Evolutionary conservation across 2,113 vertebrate genomes (phyloP), one percentile per base, ranked within the genome.

Genomic region (Dasyprocta punctata): DNA sequence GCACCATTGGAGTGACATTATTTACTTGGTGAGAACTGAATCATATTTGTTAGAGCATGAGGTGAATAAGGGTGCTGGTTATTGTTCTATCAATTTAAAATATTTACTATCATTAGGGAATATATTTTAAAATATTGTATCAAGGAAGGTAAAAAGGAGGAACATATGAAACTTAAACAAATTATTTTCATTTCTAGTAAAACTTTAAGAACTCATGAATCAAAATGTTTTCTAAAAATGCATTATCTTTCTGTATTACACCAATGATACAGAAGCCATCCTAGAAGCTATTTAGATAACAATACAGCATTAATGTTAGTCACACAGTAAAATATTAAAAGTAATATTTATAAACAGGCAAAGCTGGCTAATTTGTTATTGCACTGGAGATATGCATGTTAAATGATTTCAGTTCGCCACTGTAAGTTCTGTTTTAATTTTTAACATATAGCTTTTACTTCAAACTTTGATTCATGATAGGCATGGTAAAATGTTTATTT

Each of bases 141-240:
- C 71, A 83, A 10, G 52, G 41, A 86, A 75, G 19, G 58, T 88
- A 52, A 80, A 60, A 61, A 85, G 49, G 49, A 67, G 58, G 38
- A 83, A 38, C n/a, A 54, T 49, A 26, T 58, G 56, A 80, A 86
- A 56, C 78, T 89, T 81, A 93, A 85, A 22, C 11, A 89, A 88
- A 41, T 89, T 4, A n/a, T 49, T 41, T 91, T 95, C n/a, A 65
- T 78, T 47, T 87, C 65, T 81, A 52, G 56, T 73, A 67, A 93
- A 97, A 71, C 61, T 71, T 10, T 83, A 90, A 93, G 85, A 96
- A 14, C 3, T 30, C 9, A 82, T 24, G 41, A 80, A 69, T 90
- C 94, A 87, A 78, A 94, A 41, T 65, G 86, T 61, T 92, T 86
- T 26, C 26, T 61, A 49, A 89, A 96, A 77, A 44, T n/a, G 1